Base-by-base conservation (phyloP, 2,888 invertebrate genomes). In the Polydesmus complanatus region DNA sequence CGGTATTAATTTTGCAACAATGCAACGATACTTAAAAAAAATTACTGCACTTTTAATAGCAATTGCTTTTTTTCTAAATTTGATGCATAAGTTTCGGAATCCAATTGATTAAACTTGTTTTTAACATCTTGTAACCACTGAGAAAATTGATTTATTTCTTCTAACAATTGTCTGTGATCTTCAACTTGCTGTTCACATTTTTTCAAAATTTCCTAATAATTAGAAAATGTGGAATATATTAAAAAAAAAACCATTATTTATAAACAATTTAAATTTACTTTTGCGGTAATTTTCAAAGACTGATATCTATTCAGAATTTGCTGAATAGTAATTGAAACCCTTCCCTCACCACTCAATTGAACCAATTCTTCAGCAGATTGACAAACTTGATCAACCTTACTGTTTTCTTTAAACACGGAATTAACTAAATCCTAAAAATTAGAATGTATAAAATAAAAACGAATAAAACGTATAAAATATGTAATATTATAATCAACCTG, bases 261-360 rank as follows among this genome's bases (percentile, higher is more conserved):
- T 1, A 2, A 1, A 25, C 1, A 8, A 22, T 21, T 48, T 25
- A 18, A 8, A 26, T 23, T 64, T 70, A 81, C 80, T 75, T 87
- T 89, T 1, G 89, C 85, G 0, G 92, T 91, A 0, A 85, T 83
- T 73, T 91, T 89, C 55, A 92, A 84, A 0, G 91, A 86, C 72
- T 92, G 90, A 77, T 91, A 92, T 62, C 92, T 79, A 3, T 91
- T 90, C 1, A 88, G 86, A 63, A 92, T 84, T 73, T 92, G 92
- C 71, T 93, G 91, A 27, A 91, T 82, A 71, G 86, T 90, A 65
- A 88, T 87, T 1, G 90, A 86, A 62, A 92, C 86, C 70, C 90
- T 81, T 0, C 86, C 84, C 70, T 92, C 92, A 23, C 89, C 89
- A 66, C 88, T 88, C 21, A 72, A 66, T 70, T 90, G 88, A 63